Base-by-base conservation (phyloP, 2,888 invertebrate genomes). In the Leptinotarsa peninsularis region DNA sequence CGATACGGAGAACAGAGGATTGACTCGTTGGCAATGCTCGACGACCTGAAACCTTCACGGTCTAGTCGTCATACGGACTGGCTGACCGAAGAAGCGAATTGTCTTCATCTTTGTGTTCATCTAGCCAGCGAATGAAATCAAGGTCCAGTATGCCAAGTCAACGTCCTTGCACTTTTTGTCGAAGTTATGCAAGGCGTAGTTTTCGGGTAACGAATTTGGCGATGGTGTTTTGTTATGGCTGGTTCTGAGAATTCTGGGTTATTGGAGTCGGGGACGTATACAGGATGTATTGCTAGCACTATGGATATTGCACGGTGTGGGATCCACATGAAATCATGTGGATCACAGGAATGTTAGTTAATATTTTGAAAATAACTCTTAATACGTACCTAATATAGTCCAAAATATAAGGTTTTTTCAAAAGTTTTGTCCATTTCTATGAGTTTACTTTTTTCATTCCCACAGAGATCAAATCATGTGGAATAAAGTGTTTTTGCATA, bases 31-130 rank as follows among this genome's bases (percentile, higher is more conserved):
- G 80, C 81, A 79, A 77, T 60, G 77, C 77, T 75, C 84, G 83
- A 74, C 82, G 81, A 83, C 81, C 82, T 82, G 83, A 84, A 82
- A 83, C 85, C 83, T 85, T 85, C 85, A 84, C 83, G 85, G 83
- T 84, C 83, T 83, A 79, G 77, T 74, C 82, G 75, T 69, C 77
- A n/a, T 33, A 63, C 58, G 21, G 58, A 23, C 58, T 58, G 58
- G 58, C 21, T 23, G 23, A 23, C 23, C 21, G 58, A 21, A 21
- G 58, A 23, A 14, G 21, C 58, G 23, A 23, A 58, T 23, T 58
- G 58, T 58, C 58, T 58, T 58, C 58, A 21, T 58, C 23, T 58
- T 14, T 21, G 21, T 10, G 58, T 58, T 58, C 14, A 23, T 58
- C 58, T 58, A 58, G 21, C 43, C n/a, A 63, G 13, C n/a, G 63